Evolutionary conservation across 1,140 invertebrate species (phyloP), one percentile per base, ranked within the genome.

Genomic region (Drosophila navojoa): DNA sequence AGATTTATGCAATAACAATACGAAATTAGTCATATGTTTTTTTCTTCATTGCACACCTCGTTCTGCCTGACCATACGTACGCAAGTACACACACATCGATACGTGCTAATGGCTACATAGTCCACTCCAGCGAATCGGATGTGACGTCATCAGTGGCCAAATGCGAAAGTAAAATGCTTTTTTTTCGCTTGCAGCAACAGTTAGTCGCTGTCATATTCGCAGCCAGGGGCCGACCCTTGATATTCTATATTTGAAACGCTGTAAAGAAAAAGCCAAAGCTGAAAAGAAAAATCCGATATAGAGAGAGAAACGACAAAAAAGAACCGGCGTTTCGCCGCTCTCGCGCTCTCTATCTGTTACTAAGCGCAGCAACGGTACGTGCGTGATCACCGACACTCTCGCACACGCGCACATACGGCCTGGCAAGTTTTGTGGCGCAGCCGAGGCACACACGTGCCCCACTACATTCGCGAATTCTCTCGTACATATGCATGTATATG

Each of bases 171-270:
- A 67, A 68, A 70, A 54, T 66, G 6, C 25, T 82, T 72, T 74
- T 59, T 60, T 73, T 86, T 59, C 44, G 69, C 62, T 58, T 71
- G 38, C 49, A 54, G 49, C 57, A 61, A 55, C 71, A 73, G 71
- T 49, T 68, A 70, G 59, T 55, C 54, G 49, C 59, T 9, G 60
- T 86, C 76, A 67, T 81, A 70, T 66, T 76, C 16, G 55, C 55
- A 42, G 62, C 42, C 35, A 68, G 66, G 84, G 35, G 13, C 35
- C 35, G 84, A 71, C 85, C 87, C 87, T 87, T 91, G 87, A 81
- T 90, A 87, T 90, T 90, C 87, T 90, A 90, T 79, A 90, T 87
- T 90, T 90, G 87, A 84, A 90, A 90, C 40, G 67, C 81, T 85
- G 81, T 85, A 85, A 85, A 86, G 81, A 85, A 79, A 82, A 84